phyloP scores from a whole-genome alignment of 2,797 vertebrate genomes.

The Acanthornis magna region DNA sequence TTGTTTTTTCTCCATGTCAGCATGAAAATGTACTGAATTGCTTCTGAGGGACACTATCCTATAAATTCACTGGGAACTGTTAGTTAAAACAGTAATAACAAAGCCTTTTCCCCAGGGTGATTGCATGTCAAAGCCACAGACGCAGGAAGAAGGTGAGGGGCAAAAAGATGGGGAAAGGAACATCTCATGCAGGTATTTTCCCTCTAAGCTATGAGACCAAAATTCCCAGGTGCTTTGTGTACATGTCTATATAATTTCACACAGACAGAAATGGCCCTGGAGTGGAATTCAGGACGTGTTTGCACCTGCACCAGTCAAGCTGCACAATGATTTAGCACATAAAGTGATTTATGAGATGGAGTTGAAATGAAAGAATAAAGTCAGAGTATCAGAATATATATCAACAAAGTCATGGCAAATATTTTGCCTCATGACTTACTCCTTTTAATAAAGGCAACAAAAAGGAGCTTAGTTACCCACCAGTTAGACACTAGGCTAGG shows the following conservation, averaged over 20 bases:
- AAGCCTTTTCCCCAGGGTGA: background rate
- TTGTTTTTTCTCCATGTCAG: background rate
- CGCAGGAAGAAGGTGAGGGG: background rate
- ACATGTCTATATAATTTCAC: slow-evolving; percentile 24
- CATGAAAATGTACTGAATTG: background rate
- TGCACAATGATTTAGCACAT: background rate
- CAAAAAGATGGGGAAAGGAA: background rate
- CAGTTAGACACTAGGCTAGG: background rate
- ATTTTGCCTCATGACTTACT: background rate
- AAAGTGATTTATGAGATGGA: slow-evolving; percentile 29
- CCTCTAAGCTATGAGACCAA: slow-evolving; percentile 7
- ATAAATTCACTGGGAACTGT: background rate
- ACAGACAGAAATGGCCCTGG: slow-evolving; percentile 42
- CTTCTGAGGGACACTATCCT: background rate
- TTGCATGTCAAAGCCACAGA: background rate
- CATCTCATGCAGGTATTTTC: background rate
- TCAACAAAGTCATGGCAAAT: background rate
- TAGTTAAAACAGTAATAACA: background rate
- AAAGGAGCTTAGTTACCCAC: background rate
- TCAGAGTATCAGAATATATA: slow-evolving; percentile 26
- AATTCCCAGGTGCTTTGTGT: slow-evolving; percentile 60
- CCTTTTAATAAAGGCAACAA: background rate
- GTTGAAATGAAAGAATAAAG: slow-evolving; percentile 23
- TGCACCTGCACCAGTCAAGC: slow-evolving; percentile 18
- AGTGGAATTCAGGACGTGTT: slow-evolving; percentile 43